Base-by-base conservation (phyloP, 2,113 vertebrate species). In the Oncorhynchus gorbuscha region DNA sequence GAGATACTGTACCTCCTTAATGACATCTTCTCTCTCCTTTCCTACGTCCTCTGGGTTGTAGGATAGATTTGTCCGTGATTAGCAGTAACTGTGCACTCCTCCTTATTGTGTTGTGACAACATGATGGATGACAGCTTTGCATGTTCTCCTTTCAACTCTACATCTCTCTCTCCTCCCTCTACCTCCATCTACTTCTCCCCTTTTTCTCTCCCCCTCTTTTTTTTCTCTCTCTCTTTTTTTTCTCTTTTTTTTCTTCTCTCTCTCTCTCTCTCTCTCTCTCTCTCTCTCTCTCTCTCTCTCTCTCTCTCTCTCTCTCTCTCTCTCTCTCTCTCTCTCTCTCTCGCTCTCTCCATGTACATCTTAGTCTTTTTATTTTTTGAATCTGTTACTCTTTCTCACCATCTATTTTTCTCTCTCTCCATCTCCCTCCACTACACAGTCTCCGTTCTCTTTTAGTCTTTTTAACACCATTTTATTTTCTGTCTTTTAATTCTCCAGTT, bases 61-160 rank as follows among this genome's bases (percentile, higher is more conserved):
- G 22, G 59, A 62, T 3, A 62, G 59, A 62, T 7, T 3, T 22
- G 59, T 62, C 81, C 81, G 80, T 81, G 81, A 89, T 88, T 81
- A 82, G 81, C 79, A 71, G 79, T 91, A 89, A 78, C 84, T 85
- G 73, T 73, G 51, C 65, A 79, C 81, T 76, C 77, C 81, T 84
- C 83, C 77, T 86, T 84, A 75, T 79, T 89, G 61, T 84, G 58
- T 76, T 69, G 39, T 83, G 88, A 89, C 85, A 87, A 78, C 66
- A 66, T 88, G 84, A 90, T 87, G 84, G 88, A 90, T 89, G 79
- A 73, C 79, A 67, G 30, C 59, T 62, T 55, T 5, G 16, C 12
- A 18, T 55, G 51, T 55, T 55, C 51, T 55, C 51, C 5, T 18
- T 55, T 5, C 51, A 55, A 55, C 51, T 51, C 49, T 55, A 55